phyloP scores from a whole-genome alignment of 2,797 vertebrate genomes.

The Staurois parvus region DNA sequence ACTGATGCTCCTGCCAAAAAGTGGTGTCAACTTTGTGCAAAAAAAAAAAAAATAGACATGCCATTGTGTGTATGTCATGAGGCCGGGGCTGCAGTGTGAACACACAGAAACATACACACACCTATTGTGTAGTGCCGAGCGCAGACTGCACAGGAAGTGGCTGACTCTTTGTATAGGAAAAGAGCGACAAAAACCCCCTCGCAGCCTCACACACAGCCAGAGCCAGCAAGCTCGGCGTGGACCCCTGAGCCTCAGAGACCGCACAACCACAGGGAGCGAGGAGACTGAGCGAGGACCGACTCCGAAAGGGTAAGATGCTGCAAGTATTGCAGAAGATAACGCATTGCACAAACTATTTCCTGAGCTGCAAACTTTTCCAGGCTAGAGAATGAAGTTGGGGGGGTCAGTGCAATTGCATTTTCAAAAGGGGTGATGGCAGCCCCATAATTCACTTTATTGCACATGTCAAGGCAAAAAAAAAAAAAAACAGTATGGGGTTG shows the following conservation, averaged over 20 bases:
- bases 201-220: background rate
- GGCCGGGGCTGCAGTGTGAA: conserved; percentile 5
- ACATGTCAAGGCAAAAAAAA: too few relatives aligned
- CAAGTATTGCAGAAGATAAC: too few relatives aligned
- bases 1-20: background rate
- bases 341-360: too few relatives aligned
- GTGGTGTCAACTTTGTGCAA: background rate
- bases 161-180: conserved; percentile 7
- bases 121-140: conserved; percentile 12
- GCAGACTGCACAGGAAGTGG: conserved; percentile 52
- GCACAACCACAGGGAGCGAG: background rate
- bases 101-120: conserved; percentile 16
- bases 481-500: too few relatives aligned
- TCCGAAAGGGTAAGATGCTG: too few relatives aligned
- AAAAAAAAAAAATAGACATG: background rate
- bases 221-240: background rate
- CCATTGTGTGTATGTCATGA: conserved; percentile 15
- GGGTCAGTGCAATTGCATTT: too few relatives aligned
- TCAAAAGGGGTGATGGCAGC: too few relatives aligned
- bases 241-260: background rate
- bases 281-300: too few relatives aligned
- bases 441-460: too few relatives aligned
- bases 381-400: too few relatives aligned
- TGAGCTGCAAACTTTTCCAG: too few relatives aligned
- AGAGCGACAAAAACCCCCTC: conserved; percentile 1